Evolutionary conservation across 1,140 invertebrate genomes (phyloP).

Genomic region (Nebria ingens): DNA sequence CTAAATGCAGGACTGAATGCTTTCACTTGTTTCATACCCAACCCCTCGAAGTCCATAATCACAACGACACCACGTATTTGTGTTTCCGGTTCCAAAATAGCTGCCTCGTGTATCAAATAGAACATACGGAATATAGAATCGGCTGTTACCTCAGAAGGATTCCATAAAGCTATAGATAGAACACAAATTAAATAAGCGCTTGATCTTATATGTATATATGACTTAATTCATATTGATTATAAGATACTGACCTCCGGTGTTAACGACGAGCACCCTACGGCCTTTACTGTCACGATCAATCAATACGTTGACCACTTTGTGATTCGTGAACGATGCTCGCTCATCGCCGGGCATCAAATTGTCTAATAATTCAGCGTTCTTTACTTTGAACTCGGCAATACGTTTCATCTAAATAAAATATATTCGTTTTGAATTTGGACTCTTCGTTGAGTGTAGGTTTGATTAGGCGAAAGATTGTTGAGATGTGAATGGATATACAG

Average conservation of each 20-base stretch:
- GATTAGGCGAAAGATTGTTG: too few relatives aligned
- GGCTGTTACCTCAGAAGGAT: conserved; percentile 55
- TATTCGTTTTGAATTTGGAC: conserved; percentile 17
- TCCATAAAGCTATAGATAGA: conserved; percentile 48
- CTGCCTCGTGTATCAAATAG: conserved; percentile 64
- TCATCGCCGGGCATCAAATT: conserved; percentile 55
- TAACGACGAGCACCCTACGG: conserved; percentile 48
- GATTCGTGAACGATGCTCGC: conserved; percentile 48
- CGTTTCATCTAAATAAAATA: conserved; percentile 56
- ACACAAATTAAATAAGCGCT: too few relatives aligned
- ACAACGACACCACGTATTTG: conserved; percentile 64
- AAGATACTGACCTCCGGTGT: conserved; percentile 40
- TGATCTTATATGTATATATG: too few relatives aligned
- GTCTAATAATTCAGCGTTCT: conserved; percentile 49
- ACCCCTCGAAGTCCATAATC: conserved; percentile 68
- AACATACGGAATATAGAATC: conserved; percentile 67
- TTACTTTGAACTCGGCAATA: conserved; percentile 59
- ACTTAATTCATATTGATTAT: not conserved
- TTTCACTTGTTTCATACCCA: conserved; percentile 58
- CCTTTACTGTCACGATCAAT: conserved; percentile 56
- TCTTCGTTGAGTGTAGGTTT: too few relatives aligned
- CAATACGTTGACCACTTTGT: conserved; percentile 64
- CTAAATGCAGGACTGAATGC: conserved; percentile 59
- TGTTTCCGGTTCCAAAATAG: conserved; percentile 59
- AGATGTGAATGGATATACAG: too few relatives aligned